A percentile compares a stretch with the other conserved stretches of the same genome.
These are phyloP conservation scores for Conus ventricosus DNA, from an alignment of 1,140 invertebrate species.

Conservation along the genomic window DNA sequence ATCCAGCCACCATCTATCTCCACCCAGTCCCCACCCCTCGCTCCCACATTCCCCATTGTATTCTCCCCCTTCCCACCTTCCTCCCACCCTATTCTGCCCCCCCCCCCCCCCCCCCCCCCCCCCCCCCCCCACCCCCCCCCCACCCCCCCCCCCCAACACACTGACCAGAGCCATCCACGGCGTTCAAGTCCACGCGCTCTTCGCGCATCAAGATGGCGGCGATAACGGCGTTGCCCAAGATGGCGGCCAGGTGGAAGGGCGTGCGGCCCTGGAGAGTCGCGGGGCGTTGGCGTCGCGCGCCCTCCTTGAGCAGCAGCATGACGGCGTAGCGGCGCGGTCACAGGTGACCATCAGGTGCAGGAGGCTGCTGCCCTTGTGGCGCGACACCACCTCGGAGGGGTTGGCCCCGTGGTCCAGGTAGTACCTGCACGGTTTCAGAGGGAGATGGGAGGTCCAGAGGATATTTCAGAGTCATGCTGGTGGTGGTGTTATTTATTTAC, in stretches of 20 bases:
- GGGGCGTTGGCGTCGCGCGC: slow-evolving; percentile 55
- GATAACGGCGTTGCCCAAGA: slow-evolving; percentile 55
- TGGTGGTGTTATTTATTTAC: too few relatives aligned
- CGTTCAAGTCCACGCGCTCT: slow-evolving; percentile 55
- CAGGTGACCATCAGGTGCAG: slow-evolving; percentile 62
- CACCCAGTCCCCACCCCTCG: too few relatives aligned
- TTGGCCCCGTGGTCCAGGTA: slow-evolving; percentile 63
- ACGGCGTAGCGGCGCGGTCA: slow-evolving; percentile 55
- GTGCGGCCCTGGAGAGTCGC: slow-evolving; percentile 54
- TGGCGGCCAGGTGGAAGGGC: slow-evolving; percentile 57
- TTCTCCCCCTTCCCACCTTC: too few relatives aligned
- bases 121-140: too few relatives aligned
- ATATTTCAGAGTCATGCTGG: too few relatives aligned
- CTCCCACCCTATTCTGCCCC: too few relatives aligned
- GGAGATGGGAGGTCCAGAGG: slow-evolving; percentile 31
- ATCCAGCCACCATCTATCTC: too few relatives aligned
- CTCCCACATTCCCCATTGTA: too few relatives aligned
- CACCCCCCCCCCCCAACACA: not conserved
- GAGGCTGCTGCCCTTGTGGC: slow-evolving; percentile 55
- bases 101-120: too few relatives aligned
- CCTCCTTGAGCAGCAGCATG: slow-evolving; percentile 57
- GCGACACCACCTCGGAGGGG: slow-evolving; percentile 53
- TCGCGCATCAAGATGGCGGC: slow-evolving; percentile 54
- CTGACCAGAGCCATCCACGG: slow-evolving; percentile 50
- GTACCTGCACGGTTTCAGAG: slow-evolving; percentile 20